A percentile compares a stretch with the other conserved stretches of the same genome.
These are phyloP conservation scores for Latrodectus geometricus DNA, from an alignment of 1,140 invertebrate species.

Conservation along the genomic window DNA sequence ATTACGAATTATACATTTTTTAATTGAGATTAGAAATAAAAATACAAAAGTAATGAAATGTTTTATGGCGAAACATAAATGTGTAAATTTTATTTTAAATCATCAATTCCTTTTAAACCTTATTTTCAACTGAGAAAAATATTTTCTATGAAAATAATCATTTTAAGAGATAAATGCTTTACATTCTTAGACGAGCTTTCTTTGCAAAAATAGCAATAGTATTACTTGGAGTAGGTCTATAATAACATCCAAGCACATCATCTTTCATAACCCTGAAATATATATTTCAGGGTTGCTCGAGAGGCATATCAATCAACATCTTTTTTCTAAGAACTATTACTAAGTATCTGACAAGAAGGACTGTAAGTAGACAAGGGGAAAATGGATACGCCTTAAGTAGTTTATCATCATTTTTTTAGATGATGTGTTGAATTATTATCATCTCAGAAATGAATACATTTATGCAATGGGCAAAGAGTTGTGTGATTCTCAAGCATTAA, in stretches of 20 bases:
- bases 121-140: no score
- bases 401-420: slow-evolving; percentile 36
- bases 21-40: no score
- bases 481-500: no score
- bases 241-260: background rate
- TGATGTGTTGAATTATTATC: slow-evolving; percentile 19
- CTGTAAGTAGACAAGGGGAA: slow-evolving; percentile 23
- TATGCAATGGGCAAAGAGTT: background rate
- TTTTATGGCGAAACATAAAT: no score
- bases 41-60: no score
- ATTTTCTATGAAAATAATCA: no score
- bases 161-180: no score
- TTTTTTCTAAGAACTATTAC: slow-evolving; percentile 28
- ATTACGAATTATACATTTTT: no score
- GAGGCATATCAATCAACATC: slow-evolving; percentile 23
- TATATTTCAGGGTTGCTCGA: background rate
- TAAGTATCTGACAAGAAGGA: slow-evolving; percentile 24
- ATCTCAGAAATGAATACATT: background rate
- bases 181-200: no score
- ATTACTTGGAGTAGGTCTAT: background rate
- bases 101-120: no score
- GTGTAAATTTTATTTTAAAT: no score
- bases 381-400: slow-evolving; percentile 46
- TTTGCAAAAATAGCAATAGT: no score
- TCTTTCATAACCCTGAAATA: background rate